Base-by-base conservation (phyloP, 64 coral and sea anemone species). In the Cladopsammia gracilis region DNA sequence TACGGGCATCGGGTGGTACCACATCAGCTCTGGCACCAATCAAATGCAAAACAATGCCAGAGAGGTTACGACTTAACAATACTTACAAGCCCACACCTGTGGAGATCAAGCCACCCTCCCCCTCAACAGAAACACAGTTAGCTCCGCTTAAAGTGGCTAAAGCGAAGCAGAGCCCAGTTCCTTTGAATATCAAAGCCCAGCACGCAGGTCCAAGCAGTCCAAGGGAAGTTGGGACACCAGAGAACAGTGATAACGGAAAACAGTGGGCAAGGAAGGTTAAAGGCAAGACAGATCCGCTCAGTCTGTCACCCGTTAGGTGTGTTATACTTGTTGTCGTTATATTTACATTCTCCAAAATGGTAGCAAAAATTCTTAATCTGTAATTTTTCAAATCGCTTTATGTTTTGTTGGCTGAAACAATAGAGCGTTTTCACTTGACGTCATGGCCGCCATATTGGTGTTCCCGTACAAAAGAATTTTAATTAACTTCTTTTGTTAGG, bases 21-120 rank as follows among this genome's bases (percentile, higher is more conserved):
- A 48, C 82, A 6, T 61, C 93, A 24, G 73, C 82, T 12, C 62
- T 97, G 58, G 95, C 87, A 15, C 95, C 95, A 4, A 80, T 97
- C 16, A 90, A 89, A 77, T 74, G 87, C 10, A 89, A 87, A 54
- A 97, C 87, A 86, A 88, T 97, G 25, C 95, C 95, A 34, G 95
- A 97, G 5, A 81, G 90, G 47, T 73, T 97, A 20, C 80, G 95
- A 25, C 75, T 97, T 10, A 70, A 94, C 13, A 89, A 94, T 44
- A 83, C 77, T 25, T 95, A 76, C 76, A 73, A 44, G 5, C 64
- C 95, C n/a, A 69, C 87, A 6, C 89, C 95, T 16, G 69, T 85
- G 0, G 95, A 97, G 14, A 65, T 94, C 25, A 94, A 94, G 49
- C 95, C 89, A 19, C 54, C 66, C 18, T 90, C 80, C 76, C 73